These are phyloP conservation scores for Heliconius erato DNA, from an alignment of 2,888 invertebrate species.

Conservation along the genomic window DNA sequence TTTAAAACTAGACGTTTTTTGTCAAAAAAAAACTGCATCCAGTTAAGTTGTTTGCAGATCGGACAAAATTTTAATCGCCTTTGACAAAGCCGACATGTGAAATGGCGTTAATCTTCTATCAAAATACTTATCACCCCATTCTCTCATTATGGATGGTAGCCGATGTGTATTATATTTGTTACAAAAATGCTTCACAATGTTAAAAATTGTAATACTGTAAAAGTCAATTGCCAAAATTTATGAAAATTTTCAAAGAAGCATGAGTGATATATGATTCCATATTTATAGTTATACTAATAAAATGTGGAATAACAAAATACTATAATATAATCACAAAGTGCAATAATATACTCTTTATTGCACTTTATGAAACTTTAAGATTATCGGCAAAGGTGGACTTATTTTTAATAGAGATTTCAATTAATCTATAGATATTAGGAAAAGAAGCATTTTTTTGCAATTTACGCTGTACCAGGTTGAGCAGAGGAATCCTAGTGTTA, in stretches of 20 bases:
- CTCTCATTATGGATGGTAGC: constrained; percentile 32
- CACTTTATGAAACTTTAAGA: no score
- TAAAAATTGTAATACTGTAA: neutral
- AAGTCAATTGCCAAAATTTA: neutral
- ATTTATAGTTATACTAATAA: neutral
- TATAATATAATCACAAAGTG: no score
- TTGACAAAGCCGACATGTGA: constrained; percentile 74
- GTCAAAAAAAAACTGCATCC: neutral
- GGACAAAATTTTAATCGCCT: constrained; percentile 58
- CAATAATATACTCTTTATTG: no score
- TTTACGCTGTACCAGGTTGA: no score
- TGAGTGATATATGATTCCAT: neutral
- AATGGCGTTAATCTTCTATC: constrained; percentile 75
- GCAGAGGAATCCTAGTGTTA: no score
- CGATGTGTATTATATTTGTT: constrained; percentile 4
- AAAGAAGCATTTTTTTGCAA: no score
- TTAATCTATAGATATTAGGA: no score
- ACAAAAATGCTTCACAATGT: neutral
- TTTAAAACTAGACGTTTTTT: neutral
- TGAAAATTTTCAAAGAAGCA: neutral
- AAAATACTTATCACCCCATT: constrained; percentile 67
- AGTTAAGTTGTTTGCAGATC: constrained; percentile 26
- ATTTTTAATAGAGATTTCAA: no score
- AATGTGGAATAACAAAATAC: neutral
- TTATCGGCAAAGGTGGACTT: no score